Evolutionary conservation across 2,797 vertebrate genomes (phyloP), one percentile per base, ranked within the genome.

Genomic region (Dendrocincla fuliginosa): DNA sequence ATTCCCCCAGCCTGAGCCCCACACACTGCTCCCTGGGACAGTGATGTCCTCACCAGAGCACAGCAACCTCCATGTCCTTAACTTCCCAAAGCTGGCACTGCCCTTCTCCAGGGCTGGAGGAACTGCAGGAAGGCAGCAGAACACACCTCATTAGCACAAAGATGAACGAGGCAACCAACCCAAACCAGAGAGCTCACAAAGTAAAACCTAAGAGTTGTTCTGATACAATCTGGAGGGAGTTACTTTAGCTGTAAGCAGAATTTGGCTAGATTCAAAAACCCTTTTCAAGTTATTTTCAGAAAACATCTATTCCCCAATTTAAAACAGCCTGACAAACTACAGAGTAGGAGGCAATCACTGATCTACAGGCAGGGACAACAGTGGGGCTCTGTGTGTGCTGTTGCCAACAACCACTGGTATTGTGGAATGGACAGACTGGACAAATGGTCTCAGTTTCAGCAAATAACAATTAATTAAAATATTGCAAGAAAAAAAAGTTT

Each of bases 141-240:
- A 84, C 16, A 33, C 35, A 73, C 20, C 44, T 76, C 73, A 79
- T 65, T 33, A 90, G 63, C 57, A 78, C 50, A 73, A 75, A 55
- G 3, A 82, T 4, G 35, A 87, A 50, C 47, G 92, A 65, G 90
- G 41, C 70, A 81, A 82, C 17, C 52, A 46, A 44, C 89, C 28
- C 20, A 84, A 84, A 49, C 3, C 59, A 76, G 46, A 50, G 50
- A 89, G 70, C 78, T 81, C 83, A 77, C 42, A 76, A 80, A 91
- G 37, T 18, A 64, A 94, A 93, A 63, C 39, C 52, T 53, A 49
- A 10, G 87, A 92, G 60, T 71, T 49, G 23, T 74, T 64, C 78
- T 75, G 52, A 71, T 32, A 79, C 86, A 84, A 96, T 92, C 78
- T 89, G 88, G 74, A 82, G 32, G 23, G 75, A 94, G 42, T 77